Conservation (phyloP, 2,888 invertebrate species). For the Dasypolia templi region DNA sequence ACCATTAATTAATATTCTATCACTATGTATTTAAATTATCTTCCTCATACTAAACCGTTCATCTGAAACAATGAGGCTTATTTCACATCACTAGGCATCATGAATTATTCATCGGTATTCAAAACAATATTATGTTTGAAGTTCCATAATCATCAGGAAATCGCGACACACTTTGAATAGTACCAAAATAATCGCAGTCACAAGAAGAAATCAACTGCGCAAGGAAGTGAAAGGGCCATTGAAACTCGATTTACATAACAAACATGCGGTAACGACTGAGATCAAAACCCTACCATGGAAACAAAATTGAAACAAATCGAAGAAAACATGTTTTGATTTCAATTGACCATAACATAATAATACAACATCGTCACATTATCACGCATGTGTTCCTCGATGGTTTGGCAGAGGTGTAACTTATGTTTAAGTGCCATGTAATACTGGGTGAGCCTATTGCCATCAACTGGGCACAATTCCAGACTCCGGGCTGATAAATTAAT, state of each 20-base stretch:
- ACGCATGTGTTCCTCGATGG: too few species aligned
- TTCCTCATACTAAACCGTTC: background rate
- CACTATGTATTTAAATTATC: slow-evolving; percentile 18
- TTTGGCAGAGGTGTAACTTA: too few species aligned
- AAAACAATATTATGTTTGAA: slow-evolving; percentile 33
- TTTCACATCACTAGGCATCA: slow-evolving; percentile 29
- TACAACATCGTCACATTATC: too few species aligned
- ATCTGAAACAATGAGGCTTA: slow-evolving; percentile 30
- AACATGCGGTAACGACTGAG: slow-evolving; percentile 70
- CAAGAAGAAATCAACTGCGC: slow-evolving; percentile 63
- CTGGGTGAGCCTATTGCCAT: too few species aligned
- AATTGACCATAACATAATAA: background rate
- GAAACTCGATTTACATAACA: slow-evolving; percentile 75
- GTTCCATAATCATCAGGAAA: slow-evolving; percentile 22
- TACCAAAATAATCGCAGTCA: slow-evolving; percentile 67
- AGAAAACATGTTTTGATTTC: background rate
- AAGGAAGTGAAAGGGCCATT: slow-evolving; percentile 70
- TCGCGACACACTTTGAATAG: slow-evolving; percentile 37
- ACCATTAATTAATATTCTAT: slow-evolving; percentile 10
- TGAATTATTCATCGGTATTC: slow-evolving; percentile 52
- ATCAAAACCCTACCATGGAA: slow-evolving; percentile 46
- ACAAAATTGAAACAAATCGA: slow-evolving; percentile 19
- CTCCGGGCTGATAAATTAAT: too few species aligned
- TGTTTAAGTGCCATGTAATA: too few species aligned
- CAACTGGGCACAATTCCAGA: too few species aligned